phyloP scores from a whole-genome alignment of 2,797 vertebrate species.

The Heteromormyrus szaboi region DNA sequence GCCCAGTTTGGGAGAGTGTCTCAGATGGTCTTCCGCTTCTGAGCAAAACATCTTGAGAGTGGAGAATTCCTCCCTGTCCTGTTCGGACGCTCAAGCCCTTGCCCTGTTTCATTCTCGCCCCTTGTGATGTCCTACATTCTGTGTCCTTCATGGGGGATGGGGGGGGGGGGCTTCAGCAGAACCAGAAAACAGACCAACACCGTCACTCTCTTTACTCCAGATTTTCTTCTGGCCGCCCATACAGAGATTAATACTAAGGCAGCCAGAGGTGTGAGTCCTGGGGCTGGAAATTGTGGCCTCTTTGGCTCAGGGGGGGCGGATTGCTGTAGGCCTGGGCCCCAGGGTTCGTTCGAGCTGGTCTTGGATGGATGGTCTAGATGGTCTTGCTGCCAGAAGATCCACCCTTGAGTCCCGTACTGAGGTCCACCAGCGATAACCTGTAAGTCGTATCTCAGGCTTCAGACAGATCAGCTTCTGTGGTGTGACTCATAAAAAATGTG shows the following conservation, averaged over 20 bases:
- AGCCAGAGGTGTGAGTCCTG: background rate
- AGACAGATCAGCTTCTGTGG: background rate
- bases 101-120: background rate
- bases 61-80: background rate
- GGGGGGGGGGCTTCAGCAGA: background rate
- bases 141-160: background rate
- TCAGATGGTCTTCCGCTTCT: background rate
- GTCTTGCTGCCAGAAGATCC: background rate
- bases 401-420: background rate
- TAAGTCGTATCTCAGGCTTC: background rate
- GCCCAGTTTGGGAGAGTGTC: background rate
- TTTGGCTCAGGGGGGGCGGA: background rate
- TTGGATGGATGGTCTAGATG: background rate
- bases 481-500: background rate
- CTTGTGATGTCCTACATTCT: background rate
- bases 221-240: background rate
- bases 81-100: background rate
- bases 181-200: background rate
- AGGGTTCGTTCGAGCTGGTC: background rate
- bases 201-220: background rate
- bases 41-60: background rate
- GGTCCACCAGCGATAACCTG: background rate
- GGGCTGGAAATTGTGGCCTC: background rate
- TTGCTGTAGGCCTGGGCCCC: background rate
- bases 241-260: background rate